Evolutionary conservation across 2,888 invertebrate genomes (phyloP).

Genomic region (Drosophila picticornis): DNA sequence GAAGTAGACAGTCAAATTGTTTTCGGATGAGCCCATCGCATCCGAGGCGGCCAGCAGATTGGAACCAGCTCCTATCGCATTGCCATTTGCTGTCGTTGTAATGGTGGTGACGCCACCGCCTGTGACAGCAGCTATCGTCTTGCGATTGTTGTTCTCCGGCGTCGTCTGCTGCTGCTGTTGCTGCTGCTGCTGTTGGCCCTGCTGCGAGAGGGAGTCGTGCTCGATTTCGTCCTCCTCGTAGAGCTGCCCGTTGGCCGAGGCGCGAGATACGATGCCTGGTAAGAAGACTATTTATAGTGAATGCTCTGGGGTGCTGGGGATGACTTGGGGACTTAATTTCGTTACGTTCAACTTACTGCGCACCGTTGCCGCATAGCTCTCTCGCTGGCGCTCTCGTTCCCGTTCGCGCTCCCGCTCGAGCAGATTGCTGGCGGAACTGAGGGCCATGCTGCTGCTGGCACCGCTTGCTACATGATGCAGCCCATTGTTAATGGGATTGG

Average conservation of each 20-base stretch:
- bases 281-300: slow-evolving; percentile 79
- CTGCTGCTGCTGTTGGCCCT: slow-evolving; percentile 49
- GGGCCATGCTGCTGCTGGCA: slow-evolving; percentile 87
- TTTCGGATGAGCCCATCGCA: slow-evolving; percentile 86
- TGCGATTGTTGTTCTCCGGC: slow-evolving; percentile 74
- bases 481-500: slow-evolving; percentile 83
- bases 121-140: slow-evolving; percentile 65
- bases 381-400: slow-evolving; percentile 84
- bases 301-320: slow-evolving; percentile 60
- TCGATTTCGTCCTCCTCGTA: slow-evolving; percentile 86
- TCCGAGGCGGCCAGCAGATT: slow-evolving; percentile 82
- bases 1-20: slow-evolving; percentile 88
- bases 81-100: slow-evolving; percentile 52
- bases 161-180: slow-evolving; percentile 48
- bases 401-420: slow-evolving; percentile 85
- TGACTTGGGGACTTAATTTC: background rate
- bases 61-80: slow-evolving; percentile 62
- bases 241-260: slow-evolving; percentile 85
- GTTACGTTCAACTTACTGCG: slow-evolving; percentile 86
- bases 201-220: slow-evolving; percentile 81
- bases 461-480: slow-evolving; percentile 75
- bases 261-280: slow-evolving; percentile 86
- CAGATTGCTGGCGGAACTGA: slow-evolving; percentile 88
- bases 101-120: slow-evolving; percentile 70
- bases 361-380: slow-evolving; percentile 86